Conservation (phyloP, 2,797 vertebrate species). For the Spinus pinus region DNA sequence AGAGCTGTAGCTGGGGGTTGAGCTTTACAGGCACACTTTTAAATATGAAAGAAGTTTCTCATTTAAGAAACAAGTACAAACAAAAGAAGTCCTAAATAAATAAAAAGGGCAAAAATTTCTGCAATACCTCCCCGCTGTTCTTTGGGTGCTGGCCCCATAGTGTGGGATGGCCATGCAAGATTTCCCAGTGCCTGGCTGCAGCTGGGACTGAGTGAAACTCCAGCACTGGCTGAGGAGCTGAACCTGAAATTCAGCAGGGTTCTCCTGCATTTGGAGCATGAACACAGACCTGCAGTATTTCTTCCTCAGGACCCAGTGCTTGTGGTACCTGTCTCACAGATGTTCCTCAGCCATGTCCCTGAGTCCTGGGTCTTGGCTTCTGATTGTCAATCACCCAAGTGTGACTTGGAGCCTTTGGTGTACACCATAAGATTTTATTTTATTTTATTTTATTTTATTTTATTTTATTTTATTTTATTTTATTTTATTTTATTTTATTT, state of each 20-base stretch:
- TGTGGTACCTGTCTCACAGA: not conserved
- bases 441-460: no score
- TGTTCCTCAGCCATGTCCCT: not conserved
- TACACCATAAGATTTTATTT: not conserved
- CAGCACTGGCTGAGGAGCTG: accelerated
- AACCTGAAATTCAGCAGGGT: not conserved
- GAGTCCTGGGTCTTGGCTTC: not conserved
- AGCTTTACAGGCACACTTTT: not conserved
- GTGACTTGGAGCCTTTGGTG: not conserved
- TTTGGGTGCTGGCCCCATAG: not conserved
- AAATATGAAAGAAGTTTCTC: not conserved
- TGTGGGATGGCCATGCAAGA: accelerated
- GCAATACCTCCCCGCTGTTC: not conserved
- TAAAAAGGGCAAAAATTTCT: not conserved
- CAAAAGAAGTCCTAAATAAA: not conserved
- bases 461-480: no score
- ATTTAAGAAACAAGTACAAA: not conserved
- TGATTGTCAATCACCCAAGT: accelerated
- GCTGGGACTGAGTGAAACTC: not conserved
- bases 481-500: no score
- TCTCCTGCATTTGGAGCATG: accelerated
- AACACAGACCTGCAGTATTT: not conserved
- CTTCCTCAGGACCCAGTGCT: accelerated
- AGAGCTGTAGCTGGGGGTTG: not conserved
- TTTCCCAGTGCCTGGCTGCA: not conserved